Conservation (phyloP, 2,888 invertebrate genomes). For the Acronicta alni region DNA sequence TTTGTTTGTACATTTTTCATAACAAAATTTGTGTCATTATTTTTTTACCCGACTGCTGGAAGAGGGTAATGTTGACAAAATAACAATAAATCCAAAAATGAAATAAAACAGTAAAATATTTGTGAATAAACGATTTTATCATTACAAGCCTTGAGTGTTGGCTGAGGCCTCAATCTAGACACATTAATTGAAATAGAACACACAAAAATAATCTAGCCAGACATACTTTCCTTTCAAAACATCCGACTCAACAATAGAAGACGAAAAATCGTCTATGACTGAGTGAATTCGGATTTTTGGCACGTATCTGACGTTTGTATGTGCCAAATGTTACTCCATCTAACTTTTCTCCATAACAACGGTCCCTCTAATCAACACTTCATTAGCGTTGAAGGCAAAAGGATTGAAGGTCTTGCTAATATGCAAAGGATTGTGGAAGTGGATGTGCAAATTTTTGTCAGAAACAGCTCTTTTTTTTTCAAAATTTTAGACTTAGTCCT, state of each 20-base stretch:
- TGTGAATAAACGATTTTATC: constrained; percentile 10
- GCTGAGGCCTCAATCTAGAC: not conserved
- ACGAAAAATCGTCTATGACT: constrained; percentile 46
- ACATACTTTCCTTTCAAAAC: constrained; percentile 35
- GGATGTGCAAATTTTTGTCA: not conserved
- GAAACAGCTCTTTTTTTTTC: too few species aligned
- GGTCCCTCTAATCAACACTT: constrained; percentile 36
- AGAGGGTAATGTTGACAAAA: too few species aligned
- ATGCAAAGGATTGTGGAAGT: not conserved
- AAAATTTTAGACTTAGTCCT: too few species aligned
- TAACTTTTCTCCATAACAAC: constrained; percentile 36
- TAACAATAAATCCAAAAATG: constrained; percentile 3
- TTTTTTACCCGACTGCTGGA: too few species aligned
- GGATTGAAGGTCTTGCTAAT: constrained; percentile 27
- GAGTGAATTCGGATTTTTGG: constrained; percentile 54
- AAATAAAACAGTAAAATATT: constrained; percentile 1
- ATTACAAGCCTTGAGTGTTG: not conserved
- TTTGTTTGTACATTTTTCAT: constrained; percentile 1
- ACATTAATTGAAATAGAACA: constrained; percentile 11
- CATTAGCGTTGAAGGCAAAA: constrained; percentile 35
- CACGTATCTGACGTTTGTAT: constrained; percentile 23
- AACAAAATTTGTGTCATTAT: not conserved
- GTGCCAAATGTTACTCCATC: constrained; percentile 54
- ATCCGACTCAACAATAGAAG: constrained; percentile 50
- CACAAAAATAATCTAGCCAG: constrained; percentile 17